These are phyloP conservation scores for Drosophila elegans DNA, from an alignment of 1,140 invertebrate species.

Conservation along the genomic window DNA sequence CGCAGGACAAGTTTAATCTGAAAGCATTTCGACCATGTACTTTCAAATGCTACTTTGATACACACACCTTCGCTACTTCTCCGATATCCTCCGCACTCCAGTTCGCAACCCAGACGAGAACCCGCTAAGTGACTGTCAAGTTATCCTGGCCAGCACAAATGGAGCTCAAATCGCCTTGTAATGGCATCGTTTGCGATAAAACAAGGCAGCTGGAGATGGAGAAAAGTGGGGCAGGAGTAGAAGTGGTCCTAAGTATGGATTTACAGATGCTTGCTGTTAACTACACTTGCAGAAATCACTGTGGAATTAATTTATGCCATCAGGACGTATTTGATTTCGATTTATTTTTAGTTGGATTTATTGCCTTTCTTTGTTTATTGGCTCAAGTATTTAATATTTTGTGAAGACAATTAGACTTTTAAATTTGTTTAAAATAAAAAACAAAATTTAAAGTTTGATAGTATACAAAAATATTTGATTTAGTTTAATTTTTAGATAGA, in stretches of 20 bases:
- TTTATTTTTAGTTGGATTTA: not conserved
- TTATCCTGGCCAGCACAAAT: conserved; percentile 58
- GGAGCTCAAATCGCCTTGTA: conserved; percentile 69
- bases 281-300: conserved; percentile 16
- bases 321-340: not conserved
- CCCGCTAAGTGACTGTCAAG: conserved; percentile 68
- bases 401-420: too few relatives aligned
- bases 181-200: conserved; percentile 61
- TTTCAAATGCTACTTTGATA: conserved; percentile 49
- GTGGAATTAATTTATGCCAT: too few relatives aligned
- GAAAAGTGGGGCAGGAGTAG: not conserved
- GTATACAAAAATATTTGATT: not conserved
- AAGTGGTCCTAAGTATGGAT: conserved; percentile 32
- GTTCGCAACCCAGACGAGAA: conserved; percentile 18
- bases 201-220: conserved; percentile 24
- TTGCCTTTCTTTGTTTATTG: too few relatives aligned
- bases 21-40: conserved; percentile 50
- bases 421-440: too few relatives aligned
- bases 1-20: conserved; percentile 57
- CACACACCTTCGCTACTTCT: conserved; percentile 28
- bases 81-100: conserved; percentile 5
- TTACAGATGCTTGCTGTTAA: conserved; percentile 25
- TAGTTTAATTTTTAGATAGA: not conserved
- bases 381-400: too few relatives aligned
- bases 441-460: too few relatives aligned